A percentile compares a stretch with the other conserved stretches of the same genome.
These are phyloP conservation scores for Drosophila mayri DNA, from an alignment of 1,140 invertebrate species.

Conservation along the genomic window DNA sequence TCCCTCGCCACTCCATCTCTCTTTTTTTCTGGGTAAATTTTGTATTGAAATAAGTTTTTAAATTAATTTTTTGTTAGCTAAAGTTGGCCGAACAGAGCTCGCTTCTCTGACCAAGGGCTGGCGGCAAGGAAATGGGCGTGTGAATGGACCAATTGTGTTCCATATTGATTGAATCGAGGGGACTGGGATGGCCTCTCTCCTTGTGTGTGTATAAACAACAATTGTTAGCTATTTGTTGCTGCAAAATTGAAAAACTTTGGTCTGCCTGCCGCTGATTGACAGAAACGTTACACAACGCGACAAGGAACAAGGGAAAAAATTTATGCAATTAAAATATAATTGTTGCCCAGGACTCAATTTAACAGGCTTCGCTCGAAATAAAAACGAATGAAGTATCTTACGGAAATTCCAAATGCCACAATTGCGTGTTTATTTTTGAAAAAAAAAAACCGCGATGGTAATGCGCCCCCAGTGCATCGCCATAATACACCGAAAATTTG, in stretches of 20 bases:
- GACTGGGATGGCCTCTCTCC: conserved; percentile 7
- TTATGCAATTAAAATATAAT: conserved; percentile 75
- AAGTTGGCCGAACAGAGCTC: conserved; percentile 62
- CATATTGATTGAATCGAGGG: conserved; percentile 76
- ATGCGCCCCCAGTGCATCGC: conserved; percentile 23
- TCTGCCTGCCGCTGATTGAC: conserved; percentile 49
- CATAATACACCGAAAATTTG: conserved; percentile 16
- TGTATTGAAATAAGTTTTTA: conserved; percentile 83
- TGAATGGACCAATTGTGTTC: conserved; percentile 79
- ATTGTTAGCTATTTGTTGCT: conserved; percentile 80
- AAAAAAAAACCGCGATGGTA: conserved; percentile 40
- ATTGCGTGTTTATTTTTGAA: conserved; percentile 71
- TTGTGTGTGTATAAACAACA: conserved; percentile 60
- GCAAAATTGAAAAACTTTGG: conserved; percentile 81
- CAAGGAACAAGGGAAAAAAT: conserved; percentile 18
- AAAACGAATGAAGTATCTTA: conserved; percentile 19
- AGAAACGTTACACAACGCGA: conserved; percentile 28
- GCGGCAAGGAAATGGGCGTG: conserved; percentile 68
- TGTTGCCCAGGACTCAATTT: conserved; percentile 34
- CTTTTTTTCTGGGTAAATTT: conserved; percentile 50
- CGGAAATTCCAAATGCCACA: conserved; percentile 46
- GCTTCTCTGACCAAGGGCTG: not conserved
- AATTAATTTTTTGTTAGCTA: conserved; percentile 81
- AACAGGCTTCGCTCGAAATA: not conserved
- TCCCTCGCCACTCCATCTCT: conserved; percentile 10